These are phyloP conservation scores for Drosophila recens DNA, from an alignment of 2,888 invertebrate species.

Conservation along the genomic window DNA sequence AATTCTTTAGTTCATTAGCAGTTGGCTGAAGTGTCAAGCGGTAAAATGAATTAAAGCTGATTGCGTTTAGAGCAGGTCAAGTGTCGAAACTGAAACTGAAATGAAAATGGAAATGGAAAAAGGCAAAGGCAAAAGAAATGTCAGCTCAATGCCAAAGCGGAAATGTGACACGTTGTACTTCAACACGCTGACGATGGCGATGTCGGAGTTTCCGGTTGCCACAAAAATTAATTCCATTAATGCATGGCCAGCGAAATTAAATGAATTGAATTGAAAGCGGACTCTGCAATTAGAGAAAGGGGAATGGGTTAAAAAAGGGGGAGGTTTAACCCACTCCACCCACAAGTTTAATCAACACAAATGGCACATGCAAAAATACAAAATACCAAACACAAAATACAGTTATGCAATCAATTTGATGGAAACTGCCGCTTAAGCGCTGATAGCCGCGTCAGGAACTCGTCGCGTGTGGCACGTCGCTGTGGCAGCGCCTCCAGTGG, in stretches of 20 bases:
- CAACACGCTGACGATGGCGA: constrained; percentile 34
- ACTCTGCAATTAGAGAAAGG: constrained; percentile 33
- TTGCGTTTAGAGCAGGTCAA: constrained; percentile 61
- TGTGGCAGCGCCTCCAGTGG: constrained; percentile 90
- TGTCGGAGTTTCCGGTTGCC: constrained; percentile 70
- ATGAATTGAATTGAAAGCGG: constrained; percentile 51
- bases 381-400: constrained; percentile 16
- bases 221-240: constrained; percentile 81
- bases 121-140: constrained; percentile 38
- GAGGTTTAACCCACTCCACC: not conserved
- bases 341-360: constrained; percentile 66
- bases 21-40: constrained; percentile 29
- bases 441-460: constrained; percentile 91
- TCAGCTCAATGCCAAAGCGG: constrained; percentile 49
- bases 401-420: constrained; percentile 58
- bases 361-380: constrained; percentile 38
- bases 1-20: not conserved
- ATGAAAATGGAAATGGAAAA: constrained; percentile 25
- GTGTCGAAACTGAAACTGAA: constrained; percentile 47
- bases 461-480: constrained; percentile 92
- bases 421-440: constrained; percentile 91
- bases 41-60: constrained; percentile 59
- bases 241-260: constrained; percentile 62
- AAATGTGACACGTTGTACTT: constrained; percentile 75
- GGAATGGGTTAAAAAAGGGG: not conserved